Evolutionary conservation across 2,888 invertebrate genomes (phyloP), one percentile per base, ranked within the genome.

Genomic region (Temnothorax rugatulus): DNA sequence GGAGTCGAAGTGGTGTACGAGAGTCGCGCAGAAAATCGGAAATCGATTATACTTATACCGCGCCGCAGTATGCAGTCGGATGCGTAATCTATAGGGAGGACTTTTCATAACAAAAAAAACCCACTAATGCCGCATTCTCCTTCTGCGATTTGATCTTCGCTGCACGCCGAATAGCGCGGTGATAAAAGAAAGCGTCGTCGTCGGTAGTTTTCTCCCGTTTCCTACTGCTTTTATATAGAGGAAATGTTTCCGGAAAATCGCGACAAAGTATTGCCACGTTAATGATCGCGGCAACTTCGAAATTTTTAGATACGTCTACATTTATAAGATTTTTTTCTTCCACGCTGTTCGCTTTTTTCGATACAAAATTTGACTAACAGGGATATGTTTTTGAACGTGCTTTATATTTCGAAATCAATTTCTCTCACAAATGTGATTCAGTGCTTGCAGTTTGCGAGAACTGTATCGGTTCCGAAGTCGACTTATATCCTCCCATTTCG

Each of bases 1-100:
- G 50, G 21, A 59, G 25, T 79, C 29, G 21, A 47, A 79, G 41
- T 34, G 18, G 15, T 13, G 18, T 38, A 38, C 34, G 59, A 79
- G 44, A 68, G 4, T 68, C 21, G 47, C 13, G 25, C 18, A 69
- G 79, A 59, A 79, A 79, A 79, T 79, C 47, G 79, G 69, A 69
- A 79, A 79, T 57, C 79, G 57, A 79, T 79, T 34, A 69, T 69
- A 69, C 34, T 79, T 79, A 57, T 57, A 79, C 21, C 18, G 57
- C 15, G 21, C 34, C 21, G 13, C 15, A 68, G 29, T 76, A 47
- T 54, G 41, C 59, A 44, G 9, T 52, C 4, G 7, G 15, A 47
- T 79, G 47, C 47, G 59, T 59, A 79, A 68, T 59, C 57, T 68
- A 57, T 38, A 79, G 34, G 15, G n/a, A 69, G 47, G 44, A 68